Conservation (phyloP, 2,888 invertebrate genomes). For the Heteromurus nitidus region DNA sequence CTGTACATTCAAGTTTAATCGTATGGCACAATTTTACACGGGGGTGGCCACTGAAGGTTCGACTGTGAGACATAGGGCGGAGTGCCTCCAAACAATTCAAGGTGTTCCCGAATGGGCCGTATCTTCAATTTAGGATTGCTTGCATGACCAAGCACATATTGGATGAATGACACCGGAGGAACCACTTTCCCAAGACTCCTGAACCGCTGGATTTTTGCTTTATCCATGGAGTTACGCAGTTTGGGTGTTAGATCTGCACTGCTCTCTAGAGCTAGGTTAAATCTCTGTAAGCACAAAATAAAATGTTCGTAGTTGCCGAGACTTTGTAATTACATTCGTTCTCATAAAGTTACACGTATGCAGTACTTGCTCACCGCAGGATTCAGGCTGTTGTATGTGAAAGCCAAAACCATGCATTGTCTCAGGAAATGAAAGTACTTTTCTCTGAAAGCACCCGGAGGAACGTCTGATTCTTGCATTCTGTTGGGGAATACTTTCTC, state of each 20-base stretch:
- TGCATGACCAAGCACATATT: slow-evolving; percentile 63
- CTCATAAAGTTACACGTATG: no score
- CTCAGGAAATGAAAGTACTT: slow-evolving; percentile 61
- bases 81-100: slow-evolving; percentile 63
- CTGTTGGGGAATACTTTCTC: slow-evolving; percentile 49
- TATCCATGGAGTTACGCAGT: slow-evolving; percentile 18
- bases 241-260: slow-evolving; percentile 3
- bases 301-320: no score
- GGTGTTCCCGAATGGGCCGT: slow-evolving; percentile 64
- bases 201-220: slow-evolving; percentile 43
- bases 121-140: slow-evolving; percentile 55
- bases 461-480: slow-evolving; percentile 45
- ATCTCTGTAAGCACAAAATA: neutral
- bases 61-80: slow-evolving; percentile 46
- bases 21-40: slow-evolving; percentile 62
- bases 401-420: slow-evolving; percentile 50
- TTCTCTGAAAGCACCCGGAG: slow-evolving; percentile 60
- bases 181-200: slow-evolving; percentile 42
- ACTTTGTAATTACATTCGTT: neutral
- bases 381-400: slow-evolving; percentile 58
- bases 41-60: slow-evolving; percentile 65
- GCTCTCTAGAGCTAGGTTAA: neutral
- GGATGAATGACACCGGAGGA: slow-evolving; percentile 51
- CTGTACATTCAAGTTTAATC: slow-evolving; percentile 34
- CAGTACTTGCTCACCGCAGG: slow-evolving; percentile 22